A percentile compares a stretch with the other conserved stretches of the same genome.
These are phyloP conservation scores for Agelaius phoeniceus DNA, from an alignment of 2,113 vertebrate species.

Conservation along the genomic window DNA sequence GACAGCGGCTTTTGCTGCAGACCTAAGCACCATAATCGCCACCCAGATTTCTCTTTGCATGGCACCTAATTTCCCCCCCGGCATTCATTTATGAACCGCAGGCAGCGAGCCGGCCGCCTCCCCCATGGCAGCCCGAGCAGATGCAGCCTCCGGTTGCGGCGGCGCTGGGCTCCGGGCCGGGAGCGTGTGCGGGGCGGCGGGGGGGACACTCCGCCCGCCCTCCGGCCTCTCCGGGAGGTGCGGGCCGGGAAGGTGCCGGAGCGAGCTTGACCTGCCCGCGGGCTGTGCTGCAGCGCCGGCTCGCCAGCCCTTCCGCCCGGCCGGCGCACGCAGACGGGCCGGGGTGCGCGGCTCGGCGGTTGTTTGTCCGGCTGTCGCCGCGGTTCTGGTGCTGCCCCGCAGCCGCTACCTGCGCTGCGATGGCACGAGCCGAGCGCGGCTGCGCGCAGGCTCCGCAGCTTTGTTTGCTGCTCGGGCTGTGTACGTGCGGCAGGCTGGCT, in stretches of 20 bases:
- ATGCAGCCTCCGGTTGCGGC: conserved; percentile 3
- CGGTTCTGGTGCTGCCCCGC: neutral
- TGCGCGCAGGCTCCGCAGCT: conserved; percentile 65
- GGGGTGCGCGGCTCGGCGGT: neutral
- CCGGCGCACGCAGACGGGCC: neutral
- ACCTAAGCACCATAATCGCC: neutral
- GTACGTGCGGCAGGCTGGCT: conserved; percentile 56
- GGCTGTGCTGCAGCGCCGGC: neutral
- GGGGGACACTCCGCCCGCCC: neutral
- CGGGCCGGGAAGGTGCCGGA: neutral
- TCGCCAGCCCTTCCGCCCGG: neutral
- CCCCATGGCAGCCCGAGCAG: neutral
- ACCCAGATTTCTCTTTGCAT: conserved; percentile 30
- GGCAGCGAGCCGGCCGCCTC: neutral
- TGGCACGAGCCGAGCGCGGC: conserved; percentile 12
- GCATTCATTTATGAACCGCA: conserved; percentile 25
- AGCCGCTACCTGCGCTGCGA: conserved; percentile 52
- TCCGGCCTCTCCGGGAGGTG: neutral
- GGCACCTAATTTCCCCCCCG: conserved; percentile 7
- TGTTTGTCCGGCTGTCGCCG: neutral
- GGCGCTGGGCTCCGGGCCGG: neutral
- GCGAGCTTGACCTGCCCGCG: neutral
- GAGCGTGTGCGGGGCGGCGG: neutral
- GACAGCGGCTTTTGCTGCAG: neutral
- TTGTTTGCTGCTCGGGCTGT: conserved; percentile 58